Base-by-base conservation (phyloP, 2,113 vertebrate species). In the Centropristis striata region DNA sequence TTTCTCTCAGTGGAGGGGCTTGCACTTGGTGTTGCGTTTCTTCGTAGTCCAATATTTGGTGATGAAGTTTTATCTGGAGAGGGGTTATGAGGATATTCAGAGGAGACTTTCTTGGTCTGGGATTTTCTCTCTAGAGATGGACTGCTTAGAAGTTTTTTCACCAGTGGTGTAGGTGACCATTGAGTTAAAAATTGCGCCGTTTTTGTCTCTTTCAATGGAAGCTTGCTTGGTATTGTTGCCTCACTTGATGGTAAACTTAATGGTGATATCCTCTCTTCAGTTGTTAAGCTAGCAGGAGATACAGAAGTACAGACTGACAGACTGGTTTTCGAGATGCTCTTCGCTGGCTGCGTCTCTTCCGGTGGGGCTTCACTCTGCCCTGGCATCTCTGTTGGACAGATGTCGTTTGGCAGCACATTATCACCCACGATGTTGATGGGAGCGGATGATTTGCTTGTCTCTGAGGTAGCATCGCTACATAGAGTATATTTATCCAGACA, bases 401-500 rank as follows among this genome's bases (percentile, higher is more conserved):
- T 21, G 46, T 39, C 14, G 37, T 83, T 65, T 36, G 53, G 23
- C 15, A 37, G 28, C 37, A 61, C 42, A 36, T 75, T 77, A 79
- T 75, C 51, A n/a, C 5, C 41, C 9, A 13, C 54, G 12, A 14
- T 59, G 51, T 74, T 75, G 65, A 44, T 61, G 15, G 74, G 27
- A 68, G 55, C 21, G 15, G 73, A 67, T 59, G 64, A 54, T 64
- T 61, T 13, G 16, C 46, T 72, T 14, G 46, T 63, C 55, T 87
- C 85, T 25, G 53, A 50, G 32, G 68, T 16, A 15, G 44, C 50
- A 23, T 90, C 72, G 10, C 69, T 73, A 44, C 66, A 64, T 83
- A 80, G 49, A 32, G 87, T 81, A 28, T 85, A 81, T 80, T 88
- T 86, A 47, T 92, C 90, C 46, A 91, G 21, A 75, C 80, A 69